A percentile compares a stretch with the other conserved stretches of the same genome.
Evolutionary conservation across 1,140 invertebrate species (phyloP).

Genomic region (Nephotettix cincticeps): DNA sequence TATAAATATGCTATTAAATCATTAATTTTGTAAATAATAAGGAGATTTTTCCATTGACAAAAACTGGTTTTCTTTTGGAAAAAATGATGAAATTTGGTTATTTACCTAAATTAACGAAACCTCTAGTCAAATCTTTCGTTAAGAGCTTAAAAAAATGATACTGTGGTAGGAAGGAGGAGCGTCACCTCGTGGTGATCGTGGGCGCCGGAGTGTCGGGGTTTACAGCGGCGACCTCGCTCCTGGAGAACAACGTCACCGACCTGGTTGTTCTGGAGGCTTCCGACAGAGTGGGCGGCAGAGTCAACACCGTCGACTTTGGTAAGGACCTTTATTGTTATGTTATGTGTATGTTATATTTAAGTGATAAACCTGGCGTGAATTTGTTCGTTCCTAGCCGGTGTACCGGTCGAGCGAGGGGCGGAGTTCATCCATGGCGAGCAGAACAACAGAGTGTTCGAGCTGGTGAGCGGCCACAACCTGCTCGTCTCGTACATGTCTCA

Average conservation of each 20-base stretch:
- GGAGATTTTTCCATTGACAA: too few relatives aligned
- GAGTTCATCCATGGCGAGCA: slow-evolving; percentile 83
- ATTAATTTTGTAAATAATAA: too few relatives aligned
- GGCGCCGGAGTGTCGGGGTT: slow-evolving; percentile 60
- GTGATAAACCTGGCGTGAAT: too few relatives aligned
- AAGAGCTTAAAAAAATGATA: too few relatives aligned
- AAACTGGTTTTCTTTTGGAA: too few relatives aligned
- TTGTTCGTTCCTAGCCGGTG: slow-evolving; percentile 47
- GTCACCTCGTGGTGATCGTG: slow-evolving; percentile 49
- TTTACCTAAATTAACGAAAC: too few relatives aligned
- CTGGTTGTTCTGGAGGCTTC: slow-evolving; percentile 66
- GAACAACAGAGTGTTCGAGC: slow-evolving; percentile 64
- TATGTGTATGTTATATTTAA: too few relatives aligned
- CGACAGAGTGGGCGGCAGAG: slow-evolving; percentile 67
- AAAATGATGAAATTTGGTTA: too few relatives aligned
- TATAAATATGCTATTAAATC: too few relatives aligned
- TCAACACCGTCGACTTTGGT: slow-evolving; percentile 51
- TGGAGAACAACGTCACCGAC: slow-evolving; percentile 54
- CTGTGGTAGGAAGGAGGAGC: too few relatives aligned
- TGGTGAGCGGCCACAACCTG: slow-evolving; percentile 56
- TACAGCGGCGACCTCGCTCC: slow-evolving; percentile 54
- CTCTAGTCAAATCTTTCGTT: too few relatives aligned
- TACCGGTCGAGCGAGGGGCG: slow-evolving; percentile 74
- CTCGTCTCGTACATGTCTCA: background rate
- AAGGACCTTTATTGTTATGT: slow-evolving; percentile 19